A percentile compares a stretch with the other conserved stretches of the same genome.
Conservation (phyloP, 2,113 vertebrate genomes). For the Oreochromis spilurus region DNA sequence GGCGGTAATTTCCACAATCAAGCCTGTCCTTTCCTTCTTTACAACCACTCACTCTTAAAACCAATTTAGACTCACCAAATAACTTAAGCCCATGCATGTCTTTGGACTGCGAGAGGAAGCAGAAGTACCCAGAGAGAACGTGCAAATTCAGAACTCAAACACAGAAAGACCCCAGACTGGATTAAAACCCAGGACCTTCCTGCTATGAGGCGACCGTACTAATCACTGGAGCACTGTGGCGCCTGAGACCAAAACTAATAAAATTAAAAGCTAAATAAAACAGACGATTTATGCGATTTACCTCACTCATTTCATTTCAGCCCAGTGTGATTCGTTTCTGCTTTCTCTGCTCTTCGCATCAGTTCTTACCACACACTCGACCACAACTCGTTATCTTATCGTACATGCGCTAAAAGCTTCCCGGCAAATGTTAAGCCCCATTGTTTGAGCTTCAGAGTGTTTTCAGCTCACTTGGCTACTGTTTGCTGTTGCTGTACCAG, state of each 20-base stretch:
- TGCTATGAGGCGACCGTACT: not conserved
- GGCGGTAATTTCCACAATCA: too few relatives aligned
- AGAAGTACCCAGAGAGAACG: not conserved
- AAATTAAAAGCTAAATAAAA: not conserved
- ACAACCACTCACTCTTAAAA: too few relatives aligned
- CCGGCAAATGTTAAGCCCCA: not conserved
- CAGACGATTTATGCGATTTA: not conserved
- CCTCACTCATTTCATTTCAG: not conserved
- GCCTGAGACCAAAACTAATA: rapidly evolving
- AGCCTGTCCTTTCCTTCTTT: too few relatives aligned
- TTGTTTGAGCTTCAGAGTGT: not conserved
- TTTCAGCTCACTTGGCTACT: not conserved
- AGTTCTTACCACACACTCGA: not conserved
- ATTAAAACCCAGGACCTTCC: not conserved
- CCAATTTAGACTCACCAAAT: not conserved
- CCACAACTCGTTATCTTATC: not conserved
- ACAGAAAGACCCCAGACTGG: not conserved
- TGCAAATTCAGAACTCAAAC: not conserved
- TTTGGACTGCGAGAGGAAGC: not conserved
- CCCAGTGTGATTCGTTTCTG: not conserved
- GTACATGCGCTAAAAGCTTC: not conserved
- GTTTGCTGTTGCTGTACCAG: not conserved
- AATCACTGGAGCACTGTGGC: not conserved
- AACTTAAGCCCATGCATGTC: not conserved
- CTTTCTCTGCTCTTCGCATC: not conserved